Base-by-base conservation (phyloP, 2,797 vertebrate species). In the Pseudochaenichthys georgianus region DNA sequence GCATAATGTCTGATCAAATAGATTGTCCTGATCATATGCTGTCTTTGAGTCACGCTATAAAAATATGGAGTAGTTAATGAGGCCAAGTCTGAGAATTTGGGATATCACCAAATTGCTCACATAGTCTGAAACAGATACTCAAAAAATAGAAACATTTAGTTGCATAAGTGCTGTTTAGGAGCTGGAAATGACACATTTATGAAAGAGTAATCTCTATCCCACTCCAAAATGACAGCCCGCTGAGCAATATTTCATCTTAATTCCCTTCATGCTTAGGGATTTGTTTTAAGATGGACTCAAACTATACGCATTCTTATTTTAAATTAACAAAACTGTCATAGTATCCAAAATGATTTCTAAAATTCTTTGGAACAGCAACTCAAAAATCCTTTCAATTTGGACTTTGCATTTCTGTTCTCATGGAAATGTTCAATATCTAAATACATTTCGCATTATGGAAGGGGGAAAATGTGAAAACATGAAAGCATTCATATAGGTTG, bases 21-120 rank as follows among this genome's bases (percentile, higher is more conserved):
- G 34, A 60, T 23, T 48, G 28, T 50, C 7, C 9, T 48, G 41
- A 72, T 42, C 42, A 58, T 19, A 55, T 41, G 62, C 42, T 63
- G 15, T 31, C 23, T 43, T 13, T 1, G n/a, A 67, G 46, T 13
- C 2, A 15, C 17, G 3, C 0, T 23, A 54, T 46, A 23, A 60
- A 63, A 63, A 69, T 19, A 38, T 21, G 19, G 61, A 54, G n/a
- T 10, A 45, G 42, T n/a, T 47, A 63, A 51, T 13, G 3, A 9
- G 11, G 45, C n/a, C 3, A 48, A 58, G 13, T 28, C 51, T 38
- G 51, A 51, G 16, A 50, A 3, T 48, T 43, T 15, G 2, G 38
- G 64, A 63, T 43, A 62, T 57, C 12, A 46, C 2, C 13, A 15
- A 19, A 41, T 46, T 64, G 23, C 67, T 38, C 28, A 11, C 17